phyloP scores from a whole-genome alignment of 2,113 vertebrate genomes.

The Fukomys damarensis region DNA sequence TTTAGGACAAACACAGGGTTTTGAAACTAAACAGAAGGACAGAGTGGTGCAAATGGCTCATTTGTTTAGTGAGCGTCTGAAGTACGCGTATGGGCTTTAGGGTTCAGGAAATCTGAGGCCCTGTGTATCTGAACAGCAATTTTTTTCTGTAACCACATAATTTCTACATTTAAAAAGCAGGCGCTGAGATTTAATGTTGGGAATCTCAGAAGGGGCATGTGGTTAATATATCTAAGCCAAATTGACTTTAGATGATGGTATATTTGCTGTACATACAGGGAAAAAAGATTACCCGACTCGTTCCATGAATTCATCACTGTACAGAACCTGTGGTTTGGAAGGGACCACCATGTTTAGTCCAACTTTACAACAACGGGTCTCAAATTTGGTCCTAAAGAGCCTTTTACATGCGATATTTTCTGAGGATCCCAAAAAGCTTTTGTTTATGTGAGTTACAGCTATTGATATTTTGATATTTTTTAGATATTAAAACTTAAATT shows the following conservation, averaged over 20 bases:
- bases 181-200: background rate
- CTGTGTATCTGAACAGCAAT: background rate
- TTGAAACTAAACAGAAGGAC: slow-evolving; percentile 56
- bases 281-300: background rate
- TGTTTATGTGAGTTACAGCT: background rate
- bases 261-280: background rate
- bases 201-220: background rate
- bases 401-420: background rate
- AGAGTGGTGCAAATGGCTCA: background rate
- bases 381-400: background rate
- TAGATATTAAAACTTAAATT: background rate
- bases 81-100: rapidly evolving
- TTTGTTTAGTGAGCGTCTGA: background rate
- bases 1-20: slow-evolving; percentile 57
- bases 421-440: background rate
- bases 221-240: background rate
- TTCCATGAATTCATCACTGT: background rate
- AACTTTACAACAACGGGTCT: background rate
- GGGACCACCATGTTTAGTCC: rapidly evolving
- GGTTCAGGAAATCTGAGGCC: background rate
- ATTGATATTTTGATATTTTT: background rate
- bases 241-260: background rate
- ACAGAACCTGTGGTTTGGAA: background rate
- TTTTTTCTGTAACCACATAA: background rate
- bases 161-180: slow-evolving; percentile 14